A percentile compares a stretch with the other conserved stretches of the same genome.
These are phyloP conservation scores for Chelidonichthys spinosus DNA, from an alignment of 2,797 vertebrate genomes.

Conservation along the genomic window DNA sequence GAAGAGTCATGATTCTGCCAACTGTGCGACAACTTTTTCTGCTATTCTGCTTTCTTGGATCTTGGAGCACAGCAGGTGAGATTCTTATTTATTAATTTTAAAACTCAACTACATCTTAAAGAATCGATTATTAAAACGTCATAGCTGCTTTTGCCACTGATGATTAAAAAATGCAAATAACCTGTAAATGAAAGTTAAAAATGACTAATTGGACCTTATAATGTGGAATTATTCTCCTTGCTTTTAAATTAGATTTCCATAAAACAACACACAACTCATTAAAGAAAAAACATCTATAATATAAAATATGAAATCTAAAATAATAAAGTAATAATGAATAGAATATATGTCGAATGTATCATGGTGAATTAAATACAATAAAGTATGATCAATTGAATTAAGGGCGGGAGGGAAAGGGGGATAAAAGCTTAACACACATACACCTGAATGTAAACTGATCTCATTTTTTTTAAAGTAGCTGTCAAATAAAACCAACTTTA, in stretches of 20 bases:
- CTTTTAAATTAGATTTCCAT: too few relatives aligned
- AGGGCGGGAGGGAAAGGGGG: background rate
- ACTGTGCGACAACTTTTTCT: conserved; percentile 65
- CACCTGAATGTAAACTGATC: background rate
- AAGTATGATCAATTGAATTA: background rate
- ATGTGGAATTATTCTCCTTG: background rate
- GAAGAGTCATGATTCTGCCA: conserved; percentile 51
- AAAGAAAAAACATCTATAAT: too few relatives aligned
- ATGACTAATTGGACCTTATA: background rate
- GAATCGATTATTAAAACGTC: too few relatives aligned
- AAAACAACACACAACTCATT: too few relatives aligned
- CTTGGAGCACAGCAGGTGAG: conserved; percentile 72
- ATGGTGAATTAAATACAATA: background rate
- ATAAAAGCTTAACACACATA: too few relatives aligned
- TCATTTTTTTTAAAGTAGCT: background rate
- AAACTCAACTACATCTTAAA: too few relatives aligned
- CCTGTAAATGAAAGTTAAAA: background rate
- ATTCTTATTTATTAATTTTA: too few relatives aligned
- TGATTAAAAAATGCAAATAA: background rate
- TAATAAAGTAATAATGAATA: too few relatives aligned
- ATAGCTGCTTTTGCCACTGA: too few relatives aligned
- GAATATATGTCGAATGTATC: background rate
- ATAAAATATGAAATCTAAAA: too few relatives aligned
- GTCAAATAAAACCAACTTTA: background rate
- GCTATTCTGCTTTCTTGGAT: conserved; percentile 62